Evolutionary conservation across 2,113 vertebrate species (phyloP).

Genomic region (Oreocharis arfaki): DNA sequence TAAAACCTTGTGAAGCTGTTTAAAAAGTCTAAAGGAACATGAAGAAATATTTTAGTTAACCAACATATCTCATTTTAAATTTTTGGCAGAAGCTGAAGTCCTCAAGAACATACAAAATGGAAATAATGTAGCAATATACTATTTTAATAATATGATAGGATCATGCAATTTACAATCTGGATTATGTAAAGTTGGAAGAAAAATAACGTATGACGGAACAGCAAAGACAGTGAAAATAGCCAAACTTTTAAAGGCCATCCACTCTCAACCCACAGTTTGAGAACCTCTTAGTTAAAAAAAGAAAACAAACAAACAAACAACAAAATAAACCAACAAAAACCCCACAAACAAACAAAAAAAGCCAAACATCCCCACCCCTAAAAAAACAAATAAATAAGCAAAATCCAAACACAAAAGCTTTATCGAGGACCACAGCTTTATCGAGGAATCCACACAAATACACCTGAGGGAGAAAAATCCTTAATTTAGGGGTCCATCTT

Average conservation of each 20-base stretch:
- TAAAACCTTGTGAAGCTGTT: neutral
- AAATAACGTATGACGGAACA: neutral
- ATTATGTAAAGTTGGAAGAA: neutral
- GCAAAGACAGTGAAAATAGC: neutral
- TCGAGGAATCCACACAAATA: neutral
- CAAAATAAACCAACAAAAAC: neutral
- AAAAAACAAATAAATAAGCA: neutral
- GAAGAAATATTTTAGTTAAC: neutral
- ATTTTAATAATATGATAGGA: neutral
- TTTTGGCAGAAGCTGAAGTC: neutral
- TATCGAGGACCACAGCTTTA: fast-evolving
- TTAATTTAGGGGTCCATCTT: neutral
- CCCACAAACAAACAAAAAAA: neutral
- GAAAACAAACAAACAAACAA: no score
- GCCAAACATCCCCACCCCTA: fast-evolving
- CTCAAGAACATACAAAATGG: neutral
- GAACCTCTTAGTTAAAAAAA: neutral
- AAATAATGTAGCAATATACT: neutral
- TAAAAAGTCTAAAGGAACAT: neutral
- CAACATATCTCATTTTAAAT: neutral
- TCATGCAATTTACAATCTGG: neutral
- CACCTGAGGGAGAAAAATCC: neutral
- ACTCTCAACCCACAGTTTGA: neutral
- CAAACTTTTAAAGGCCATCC: neutral
- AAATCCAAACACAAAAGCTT: neutral